A percentile compares a stretch with the other conserved stretches of the same genome.
These are phyloP conservation scores for Agraylea sexmaculata DNA, from an alignment of 1,140 invertebrate genomes.

Conservation along the genomic window DNA sequence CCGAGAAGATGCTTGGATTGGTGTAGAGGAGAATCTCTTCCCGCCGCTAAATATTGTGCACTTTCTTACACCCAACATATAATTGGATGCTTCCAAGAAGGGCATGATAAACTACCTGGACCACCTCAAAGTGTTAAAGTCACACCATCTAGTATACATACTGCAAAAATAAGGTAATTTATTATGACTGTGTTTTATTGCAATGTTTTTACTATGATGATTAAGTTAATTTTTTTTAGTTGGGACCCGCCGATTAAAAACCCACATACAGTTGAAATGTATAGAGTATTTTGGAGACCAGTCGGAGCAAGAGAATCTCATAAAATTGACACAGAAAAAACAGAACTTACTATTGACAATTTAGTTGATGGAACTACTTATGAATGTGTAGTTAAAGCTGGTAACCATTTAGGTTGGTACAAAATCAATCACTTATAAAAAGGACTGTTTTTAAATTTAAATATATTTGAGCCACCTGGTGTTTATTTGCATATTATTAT, in stretches of 20 bases:
- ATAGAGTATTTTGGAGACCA: constrained; percentile 55
- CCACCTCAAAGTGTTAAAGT: constrained; percentile 58
- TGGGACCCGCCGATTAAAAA: constrained; percentile 74
- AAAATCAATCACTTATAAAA: background rate
- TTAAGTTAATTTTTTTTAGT: constrained; percentile 26
- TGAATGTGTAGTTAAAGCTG: constrained; percentile 69
- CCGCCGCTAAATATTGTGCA: constrained; percentile 48
- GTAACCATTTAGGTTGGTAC: constrained; percentile 51
- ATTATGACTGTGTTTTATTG: too few species aligned
- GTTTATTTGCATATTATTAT: background rate
- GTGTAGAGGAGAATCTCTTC: constrained; percentile 40
- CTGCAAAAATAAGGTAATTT: constrained; percentile 42
- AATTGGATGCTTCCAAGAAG: constrained; percentile 68
- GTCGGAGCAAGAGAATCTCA: constrained; percentile 37
- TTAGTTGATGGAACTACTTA: constrained; percentile 60
- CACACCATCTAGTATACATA: constrained; percentile 44
- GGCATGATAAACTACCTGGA: constrained; percentile 60
- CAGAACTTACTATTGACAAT: constrained; percentile 51
- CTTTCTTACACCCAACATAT: constrained; percentile 61
- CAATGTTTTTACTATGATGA: too few species aligned
- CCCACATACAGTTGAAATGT: constrained; percentile 68
- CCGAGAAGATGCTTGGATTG: constrained; percentile 40
- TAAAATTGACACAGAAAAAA: constrained; percentile 60
- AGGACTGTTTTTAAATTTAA: too few species aligned
- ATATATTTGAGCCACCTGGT: background rate